Conservation (phyloP, 2,888 invertebrate genomes). For the Meliscaeva auricollis region DNA sequence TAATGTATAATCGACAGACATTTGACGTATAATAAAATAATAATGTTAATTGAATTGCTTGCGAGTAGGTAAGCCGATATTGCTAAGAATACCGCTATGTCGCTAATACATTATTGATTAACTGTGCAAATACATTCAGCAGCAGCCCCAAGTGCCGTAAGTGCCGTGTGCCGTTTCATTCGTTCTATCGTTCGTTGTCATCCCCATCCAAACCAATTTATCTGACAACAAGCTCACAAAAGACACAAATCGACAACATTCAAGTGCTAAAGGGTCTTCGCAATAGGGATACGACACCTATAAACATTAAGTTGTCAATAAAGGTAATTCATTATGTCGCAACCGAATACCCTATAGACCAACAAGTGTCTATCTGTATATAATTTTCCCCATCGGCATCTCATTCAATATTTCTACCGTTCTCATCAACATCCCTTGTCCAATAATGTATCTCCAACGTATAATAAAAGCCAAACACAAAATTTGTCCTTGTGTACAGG, state of each 20-base stretch:
- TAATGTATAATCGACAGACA: constrained; percentile 40
- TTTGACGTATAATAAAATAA: constrained; percentile 46
- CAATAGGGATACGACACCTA: constrained; percentile 79
- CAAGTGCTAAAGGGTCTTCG: constrained; percentile 63
- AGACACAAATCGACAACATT: constrained; percentile 68
- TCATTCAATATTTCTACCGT: constrained; percentile 68
- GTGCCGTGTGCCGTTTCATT: constrained; percentile 1
- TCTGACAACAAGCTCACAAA: constrained; percentile 55
- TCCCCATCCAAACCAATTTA: constrained; percentile 52
- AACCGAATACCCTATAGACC: constrained; percentile 80
- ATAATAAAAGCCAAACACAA: constrained; percentile 78
- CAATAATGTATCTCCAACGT: constrained; percentile 80
- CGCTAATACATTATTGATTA: constrained; percentile 74
- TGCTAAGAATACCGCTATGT: constrained; percentile 51
- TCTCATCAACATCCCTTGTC: constrained; percentile 68
- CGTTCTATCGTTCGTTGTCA: not conserved
- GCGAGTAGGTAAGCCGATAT: constrained; percentile 60
- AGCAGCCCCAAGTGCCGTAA: constrained; percentile 14
- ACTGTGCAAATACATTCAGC: constrained; percentile 62
- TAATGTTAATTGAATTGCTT: constrained; percentile 69
- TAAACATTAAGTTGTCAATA: constrained; percentile 84
- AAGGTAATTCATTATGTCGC: constrained; percentile 84
- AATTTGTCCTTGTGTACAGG: constrained; percentile 25
- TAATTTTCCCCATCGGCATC: constrained; percentile 74
- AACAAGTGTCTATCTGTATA: constrained; percentile 78